These are phyloP conservation scores for Dioctria linearis DNA, from an alignment of 2,888 invertebrate genomes.

Conservation along the genomic window DNA sequence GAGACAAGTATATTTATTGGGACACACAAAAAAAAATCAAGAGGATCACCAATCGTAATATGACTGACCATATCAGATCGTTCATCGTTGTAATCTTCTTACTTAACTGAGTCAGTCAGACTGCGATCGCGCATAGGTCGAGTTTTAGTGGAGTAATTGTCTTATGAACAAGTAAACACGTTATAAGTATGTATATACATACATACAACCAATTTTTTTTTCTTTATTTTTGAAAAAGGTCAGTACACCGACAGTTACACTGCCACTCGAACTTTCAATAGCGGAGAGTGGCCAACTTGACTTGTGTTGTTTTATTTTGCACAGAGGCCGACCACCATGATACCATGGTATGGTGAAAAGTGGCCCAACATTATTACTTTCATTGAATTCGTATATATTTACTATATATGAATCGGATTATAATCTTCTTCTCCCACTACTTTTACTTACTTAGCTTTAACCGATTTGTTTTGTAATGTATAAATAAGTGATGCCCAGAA, in stretches of 20 bases:
- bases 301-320: neutral
- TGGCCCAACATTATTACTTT: constrained; percentile 11
- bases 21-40: neutral
- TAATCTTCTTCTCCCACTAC: neutral
- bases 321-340: neutral
- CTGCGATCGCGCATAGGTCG: constrained; percentile 15
- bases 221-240: constrained; percentile 26
- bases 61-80: constrained; percentile 10
- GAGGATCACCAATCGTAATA: constrained; percentile 18
- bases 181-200: too few species aligned
- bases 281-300: neutral
- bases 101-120: constrained; percentile 40
- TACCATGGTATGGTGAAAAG: neutral
- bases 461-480: neutral
- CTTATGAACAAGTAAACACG: constrained; percentile 19
- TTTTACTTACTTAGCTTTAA: neutral
- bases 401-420: constrained; percentile 27
- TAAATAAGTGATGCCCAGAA: too few species aligned
- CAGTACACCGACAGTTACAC: constrained; percentile 7
- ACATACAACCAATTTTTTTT: neutral
- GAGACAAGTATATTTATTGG: neutral
- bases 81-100: constrained; percentile 41
- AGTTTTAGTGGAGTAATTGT: constrained; percentile 21
- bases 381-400: constrained; percentile 5
- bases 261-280: neutral